Evolutionary conservation across 2,888 invertebrate genomes (phyloP).

Genomic region (Trissolcus japonicus): DNA sequence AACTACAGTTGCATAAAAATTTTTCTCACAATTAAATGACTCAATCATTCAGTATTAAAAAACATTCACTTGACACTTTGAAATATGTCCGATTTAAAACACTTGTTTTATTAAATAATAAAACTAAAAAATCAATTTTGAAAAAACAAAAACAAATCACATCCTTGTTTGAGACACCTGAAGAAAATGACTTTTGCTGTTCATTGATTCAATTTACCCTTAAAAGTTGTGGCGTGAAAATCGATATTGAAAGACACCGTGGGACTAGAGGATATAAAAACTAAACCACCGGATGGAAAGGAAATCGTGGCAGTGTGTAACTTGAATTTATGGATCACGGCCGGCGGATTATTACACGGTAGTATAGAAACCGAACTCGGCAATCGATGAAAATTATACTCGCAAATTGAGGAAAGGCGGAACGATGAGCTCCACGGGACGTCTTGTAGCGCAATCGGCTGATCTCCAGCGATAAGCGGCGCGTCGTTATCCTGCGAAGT

Average conservation of each 20-base stretch:
- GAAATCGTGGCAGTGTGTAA: slow-evolving; percentile 54
- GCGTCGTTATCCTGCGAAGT: slow-evolving; percentile 36
- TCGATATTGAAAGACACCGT: slow-evolving; percentile 27
- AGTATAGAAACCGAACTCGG: slow-evolving; percentile 42
- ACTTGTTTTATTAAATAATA: neutral
- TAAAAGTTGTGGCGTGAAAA: slow-evolving; percentile 1
- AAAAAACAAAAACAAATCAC: too few relatives aligned
- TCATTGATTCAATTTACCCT: too few relatives aligned
- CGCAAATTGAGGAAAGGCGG: slow-evolving; percentile 48
- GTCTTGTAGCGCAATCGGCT: slow-evolving; percentile 23
- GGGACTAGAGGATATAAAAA: slow-evolving; percentile 9
- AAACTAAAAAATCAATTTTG: too few relatives aligned
- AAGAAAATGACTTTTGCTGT: too few relatives aligned
- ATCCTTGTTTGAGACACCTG: too few relatives aligned
- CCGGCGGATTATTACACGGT: slow-evolving; percentile 59
- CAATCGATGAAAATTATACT: slow-evolving; percentile 56
- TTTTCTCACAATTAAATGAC: slow-evolving; percentile 36
- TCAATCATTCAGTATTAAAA: slow-evolving; percentile 18
- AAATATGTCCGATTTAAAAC: too few relatives aligned
- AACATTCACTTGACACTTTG: too few relatives aligned
- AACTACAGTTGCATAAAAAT: slow-evolving; percentile 25
- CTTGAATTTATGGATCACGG: slow-evolving; percentile 62
- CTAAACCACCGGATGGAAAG: slow-evolving; percentile 21
- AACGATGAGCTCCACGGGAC: slow-evolving; percentile 39
- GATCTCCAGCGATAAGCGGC: slow-evolving; percentile 30